A percentile compares a stretch with the other conserved stretches of the same genome.
Evolutionary conservation across 2,113 vertebrate species (phyloP).

Genomic region (Carassius gibelio): DNA sequence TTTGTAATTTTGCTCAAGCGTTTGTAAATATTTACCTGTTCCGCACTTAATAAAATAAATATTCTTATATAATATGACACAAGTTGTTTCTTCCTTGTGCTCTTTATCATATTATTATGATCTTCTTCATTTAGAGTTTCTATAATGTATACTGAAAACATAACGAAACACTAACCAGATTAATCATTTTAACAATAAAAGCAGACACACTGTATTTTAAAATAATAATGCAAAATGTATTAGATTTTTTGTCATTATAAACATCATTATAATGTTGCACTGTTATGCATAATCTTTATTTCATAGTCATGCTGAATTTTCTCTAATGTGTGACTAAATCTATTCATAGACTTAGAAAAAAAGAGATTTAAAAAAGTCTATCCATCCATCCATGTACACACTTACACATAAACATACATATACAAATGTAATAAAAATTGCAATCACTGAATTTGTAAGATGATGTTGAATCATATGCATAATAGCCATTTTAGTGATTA

Average conservation of each 20-base stretch:
- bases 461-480: background rate
- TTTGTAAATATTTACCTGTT: slow-evolving; percentile 79
- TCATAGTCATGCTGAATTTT: background rate
- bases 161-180: background rate
- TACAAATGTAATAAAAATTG: too few relatives aligned
- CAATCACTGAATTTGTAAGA: background rate
- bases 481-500: background rate
- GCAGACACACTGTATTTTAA: background rate
- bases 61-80: slow-evolving; percentile 80
- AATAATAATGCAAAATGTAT: background rate
- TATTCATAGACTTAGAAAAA: background rate
- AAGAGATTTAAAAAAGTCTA: too few relatives aligned
- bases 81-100: slow-evolving; percentile 41
- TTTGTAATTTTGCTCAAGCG: slow-evolving; percentile 67
- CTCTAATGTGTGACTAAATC: background rate
- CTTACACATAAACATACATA: too few relatives aligned
- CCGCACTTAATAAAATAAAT: slow-evolving; percentile 83
- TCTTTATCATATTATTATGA: background rate
- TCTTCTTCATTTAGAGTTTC: background rate
- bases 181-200: background rate
- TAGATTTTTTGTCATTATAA: background rate
- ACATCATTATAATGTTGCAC: background rate
- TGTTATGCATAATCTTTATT: background rate
- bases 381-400: background rate
- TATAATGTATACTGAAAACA: background rate